Evolutionary conservation across 2,888 invertebrate genomes (phyloP).

Genomic region (Rhopalosiphum nymphaeae): DNA sequence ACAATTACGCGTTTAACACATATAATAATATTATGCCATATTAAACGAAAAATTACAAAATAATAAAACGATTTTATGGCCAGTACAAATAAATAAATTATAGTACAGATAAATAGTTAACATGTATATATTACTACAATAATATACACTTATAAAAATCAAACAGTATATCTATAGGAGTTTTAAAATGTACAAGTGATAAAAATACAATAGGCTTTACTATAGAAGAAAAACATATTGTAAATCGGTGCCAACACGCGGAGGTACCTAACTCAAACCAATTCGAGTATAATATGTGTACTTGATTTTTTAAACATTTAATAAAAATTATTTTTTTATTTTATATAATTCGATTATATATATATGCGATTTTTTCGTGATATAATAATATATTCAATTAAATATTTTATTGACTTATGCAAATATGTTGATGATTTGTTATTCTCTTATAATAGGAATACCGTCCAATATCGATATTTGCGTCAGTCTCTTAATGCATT

Average conservation of each 20-base stretch:
- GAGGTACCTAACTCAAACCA: neutral
- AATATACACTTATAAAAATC: neutral
- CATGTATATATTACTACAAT: too few species aligned
- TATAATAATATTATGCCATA: neutral
- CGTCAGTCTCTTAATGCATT: constrained; percentile 81
- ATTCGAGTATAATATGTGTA: neutral
- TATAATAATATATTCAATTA: neutral
- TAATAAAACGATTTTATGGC: neutral
- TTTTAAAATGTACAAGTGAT: neutral
- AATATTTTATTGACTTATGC: neutral
- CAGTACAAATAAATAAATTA: too few species aligned
- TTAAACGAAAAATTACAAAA: neutral
- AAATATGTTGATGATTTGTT: neutral
- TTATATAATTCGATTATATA: neutral
- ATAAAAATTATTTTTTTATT: neutral
- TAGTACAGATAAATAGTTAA: neutral
- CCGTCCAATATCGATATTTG: constrained; percentile 85
- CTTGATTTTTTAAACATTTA: neutral
- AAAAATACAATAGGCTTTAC: neutral
- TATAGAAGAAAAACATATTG: neutral
- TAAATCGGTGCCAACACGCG: neutral
- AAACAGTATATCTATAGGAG: neutral
- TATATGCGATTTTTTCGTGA: neutral
- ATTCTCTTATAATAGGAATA: constrained; percentile 77
- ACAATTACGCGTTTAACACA: neutral